These are phyloP conservation scores for Linnaemya tessellans DNA, from an alignment of 2,888 invertebrate species.

Conservation along the genomic window DNA sequence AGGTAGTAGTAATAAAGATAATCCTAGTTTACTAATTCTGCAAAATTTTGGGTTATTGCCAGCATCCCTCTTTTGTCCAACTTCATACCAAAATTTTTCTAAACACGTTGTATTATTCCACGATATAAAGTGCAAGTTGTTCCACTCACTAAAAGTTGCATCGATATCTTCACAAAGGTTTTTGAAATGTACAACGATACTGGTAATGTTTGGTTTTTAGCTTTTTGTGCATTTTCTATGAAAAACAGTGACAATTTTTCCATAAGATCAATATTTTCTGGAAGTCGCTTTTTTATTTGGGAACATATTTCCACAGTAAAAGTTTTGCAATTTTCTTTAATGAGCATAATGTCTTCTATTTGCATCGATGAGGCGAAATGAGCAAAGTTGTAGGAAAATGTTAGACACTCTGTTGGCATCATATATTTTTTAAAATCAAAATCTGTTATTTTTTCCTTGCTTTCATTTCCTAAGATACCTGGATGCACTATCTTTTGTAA, in stretches of 20 bases:
- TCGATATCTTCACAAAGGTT: constrained; percentile 5
- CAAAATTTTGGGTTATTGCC: too few relatives aligned
- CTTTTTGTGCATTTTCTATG: not conserved
- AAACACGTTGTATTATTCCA: not conserved
- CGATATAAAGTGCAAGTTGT: not conserved
- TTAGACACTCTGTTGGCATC: too few relatives aligned
- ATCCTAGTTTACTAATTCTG: too few relatives aligned
- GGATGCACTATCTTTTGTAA: too few relatives aligned
- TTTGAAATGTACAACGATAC: constrained; percentile 18
- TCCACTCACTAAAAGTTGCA: constrained; percentile 2
- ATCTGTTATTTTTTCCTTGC: too few relatives aligned
- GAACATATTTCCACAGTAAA: not conserved
- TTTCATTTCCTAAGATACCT: too few relatives aligned
- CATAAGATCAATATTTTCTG: constrained; percentile 6
- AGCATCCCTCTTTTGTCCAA: not conserved
- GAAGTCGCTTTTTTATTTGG: constrained; percentile 14
- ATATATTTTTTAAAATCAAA: too few relatives aligned
- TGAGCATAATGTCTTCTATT: too few relatives aligned
- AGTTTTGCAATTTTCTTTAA: constrained; percentile 19
- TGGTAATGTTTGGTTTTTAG: constrained; percentile 1
- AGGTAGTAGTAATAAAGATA: too few relatives aligned
- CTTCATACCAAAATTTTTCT: not conserved
- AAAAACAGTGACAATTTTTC: constrained; percentile 10
- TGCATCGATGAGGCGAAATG: too few relatives aligned
- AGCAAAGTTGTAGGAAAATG: too few relatives aligned